These are phyloP conservation scores for Sebastes paucispinis DNA, from an alignment of 2,797 vertebrate genomes.

Conservation along the genomic window DNA sequence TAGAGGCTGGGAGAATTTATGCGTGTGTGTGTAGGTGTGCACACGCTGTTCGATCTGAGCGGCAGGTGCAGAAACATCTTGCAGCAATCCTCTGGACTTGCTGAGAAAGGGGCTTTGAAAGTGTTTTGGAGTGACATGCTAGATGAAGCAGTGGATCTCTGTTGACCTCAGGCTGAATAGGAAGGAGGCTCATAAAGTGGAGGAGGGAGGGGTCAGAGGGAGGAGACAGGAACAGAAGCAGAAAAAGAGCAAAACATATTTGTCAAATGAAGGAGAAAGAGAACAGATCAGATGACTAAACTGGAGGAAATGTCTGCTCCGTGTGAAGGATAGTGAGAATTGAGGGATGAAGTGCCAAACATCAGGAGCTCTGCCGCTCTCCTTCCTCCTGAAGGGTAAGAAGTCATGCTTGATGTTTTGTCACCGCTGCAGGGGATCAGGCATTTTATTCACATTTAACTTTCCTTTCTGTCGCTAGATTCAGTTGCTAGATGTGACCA, in stretches of 20 bases:
- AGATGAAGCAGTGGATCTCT: slow-evolving; percentile 1
- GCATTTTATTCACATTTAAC: background rate
- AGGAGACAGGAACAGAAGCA: slow-evolving; percentile 34
- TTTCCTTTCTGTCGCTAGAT: background rate
- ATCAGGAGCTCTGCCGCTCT: slow-evolving; percentile 17
- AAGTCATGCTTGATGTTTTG: background rate
- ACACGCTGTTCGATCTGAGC: background rate
- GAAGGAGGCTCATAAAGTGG: slow-evolving; percentile 7
- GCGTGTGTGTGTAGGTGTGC: background rate
- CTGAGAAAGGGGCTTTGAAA: slow-evolving; percentile 4
- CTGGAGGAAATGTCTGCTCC: background rate
- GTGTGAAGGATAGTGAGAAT: background rate
- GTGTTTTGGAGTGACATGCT: background rate
- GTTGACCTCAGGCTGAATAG: slow-evolving; percentile 16
- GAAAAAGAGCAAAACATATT: slow-evolving; percentile 6
- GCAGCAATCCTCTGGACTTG: background rate
- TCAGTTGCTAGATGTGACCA: background rate
- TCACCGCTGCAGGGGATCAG: background rate
- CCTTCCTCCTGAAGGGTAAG: slow-evolving; percentile 52
- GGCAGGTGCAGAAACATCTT: background rate
- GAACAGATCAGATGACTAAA: background rate
- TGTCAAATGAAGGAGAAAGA: slow-evolving; percentile 4
- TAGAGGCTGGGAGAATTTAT: background rate
- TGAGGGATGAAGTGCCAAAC: slow-evolving; percentile 45
- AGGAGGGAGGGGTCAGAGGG: slow-evolving; percentile 12